Conservation (phyloP, 2,113 vertebrate genomes). For the Ornithorhynchus anatinus region DNA sequence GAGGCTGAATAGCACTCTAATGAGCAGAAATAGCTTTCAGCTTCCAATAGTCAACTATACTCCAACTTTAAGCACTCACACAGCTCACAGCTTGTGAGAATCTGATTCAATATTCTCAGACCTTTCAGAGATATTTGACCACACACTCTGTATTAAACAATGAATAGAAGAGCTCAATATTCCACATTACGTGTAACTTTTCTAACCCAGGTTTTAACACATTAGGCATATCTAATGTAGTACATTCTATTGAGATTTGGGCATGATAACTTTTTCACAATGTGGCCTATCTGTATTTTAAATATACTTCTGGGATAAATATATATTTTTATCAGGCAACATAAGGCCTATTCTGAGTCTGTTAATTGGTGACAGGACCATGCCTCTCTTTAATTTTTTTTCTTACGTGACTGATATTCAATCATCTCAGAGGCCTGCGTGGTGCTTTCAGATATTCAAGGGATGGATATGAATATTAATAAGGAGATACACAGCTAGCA, state of each 20-base stretch:
- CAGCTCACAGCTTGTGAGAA: neutral
- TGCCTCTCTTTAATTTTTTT: neutral
- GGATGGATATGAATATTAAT: neutral
- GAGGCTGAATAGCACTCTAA: too few relatives aligned
- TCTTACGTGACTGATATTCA: neutral
- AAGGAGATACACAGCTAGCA: neutral
- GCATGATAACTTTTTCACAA: neutral
- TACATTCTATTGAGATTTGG: neutral
- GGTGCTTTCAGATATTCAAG: neutral
- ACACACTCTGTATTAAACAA: neutral
- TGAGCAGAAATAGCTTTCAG: too few relatives aligned
- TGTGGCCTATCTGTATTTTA: neutral
- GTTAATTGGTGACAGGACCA: neutral
- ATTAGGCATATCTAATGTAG: neutral
- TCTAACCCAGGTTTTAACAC: neutral
- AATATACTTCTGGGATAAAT: neutral
- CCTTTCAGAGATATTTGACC: neutral
- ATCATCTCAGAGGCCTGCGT: neutral
- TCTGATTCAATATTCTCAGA: neutral
- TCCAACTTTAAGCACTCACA: too few relatives aligned
- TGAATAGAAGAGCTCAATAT: neutral
- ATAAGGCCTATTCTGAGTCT: neutral
- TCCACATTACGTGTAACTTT: neutral
- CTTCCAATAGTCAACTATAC: too few relatives aligned
- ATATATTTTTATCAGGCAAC: too few relatives aligned